Base-by-base conservation (phyloP, 2,113 vertebrate genomes). In the Thamnophis sirtalis region DNA sequence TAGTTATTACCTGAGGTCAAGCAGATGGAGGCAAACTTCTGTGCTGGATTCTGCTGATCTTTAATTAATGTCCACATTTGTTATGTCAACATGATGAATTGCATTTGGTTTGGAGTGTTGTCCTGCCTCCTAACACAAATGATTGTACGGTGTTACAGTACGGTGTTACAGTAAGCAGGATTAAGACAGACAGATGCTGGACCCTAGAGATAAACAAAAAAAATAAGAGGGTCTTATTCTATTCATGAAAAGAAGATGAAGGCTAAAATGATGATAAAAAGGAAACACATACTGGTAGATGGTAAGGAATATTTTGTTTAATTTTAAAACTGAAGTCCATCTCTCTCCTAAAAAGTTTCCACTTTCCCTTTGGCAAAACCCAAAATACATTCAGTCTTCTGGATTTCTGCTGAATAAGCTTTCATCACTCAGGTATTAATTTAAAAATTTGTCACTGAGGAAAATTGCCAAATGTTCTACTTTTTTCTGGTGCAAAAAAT, bases 11-110 rank as follows among this genome's bases (percentile, higher is more conserved):
- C 97, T 97, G 97, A 97, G 98, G 97, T 98, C 97, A 98, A 97
- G 97, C 98, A 98, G 97, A 98, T 97, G 97, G 97, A 97, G 96
- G 97, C 96, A 98, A 98, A 98, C 95, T 97, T 97, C 97, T 97
- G 97, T 97, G 97, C 95, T 97, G 97, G 96, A 97, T 97, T 97
- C 96, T 97, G 94, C 96, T 97, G 95, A 96, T 98, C 95, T 97
- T 97, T 97, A 98, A 98, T 98, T 98, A 98, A 97, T 95, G 97
- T 98, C 97, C 97, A 97, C 96, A 98, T 97, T 97, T 97, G 95
- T 98, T 98, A 98, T 98, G 97, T 98, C 98, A 98, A 97, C 95
- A 97, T 94, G 95, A 98, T 98, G 96, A 96, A 97, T 97, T 95
- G 96, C 1, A 0, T 96, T 96, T 95, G 68, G 58, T 97, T 95